Base-by-base conservation (phyloP, 2,888 invertebrate genomes). In the Chalcosyrphus nemorum region DNA sequence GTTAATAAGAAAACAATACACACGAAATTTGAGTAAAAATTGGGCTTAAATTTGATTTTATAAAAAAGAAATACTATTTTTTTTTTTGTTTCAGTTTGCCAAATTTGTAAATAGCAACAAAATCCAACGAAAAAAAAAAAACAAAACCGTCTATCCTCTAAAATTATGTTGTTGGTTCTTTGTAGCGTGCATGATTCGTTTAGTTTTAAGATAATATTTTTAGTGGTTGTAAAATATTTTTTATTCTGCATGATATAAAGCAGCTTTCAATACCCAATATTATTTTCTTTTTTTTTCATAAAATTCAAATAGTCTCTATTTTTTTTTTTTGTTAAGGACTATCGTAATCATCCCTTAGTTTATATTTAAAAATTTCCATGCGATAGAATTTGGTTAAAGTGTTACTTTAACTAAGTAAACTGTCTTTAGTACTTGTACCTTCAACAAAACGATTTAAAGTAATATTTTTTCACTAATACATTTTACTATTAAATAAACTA, bases 1-100 rank as follows among this genome's bases (percentile, higher is more conserved):
- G 61, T 72, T 61, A 70, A 74, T 54, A 45, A 66, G 38, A 66
- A 56, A 52, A 43, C 56, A 59, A 45, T 77, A 82, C 71, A 82
- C 59, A 72, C 50, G 52, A 84, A 19, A 84, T 71, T 75, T 85
- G 66, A 85, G 71, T 76, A 81, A 85, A 85, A 85, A 85, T 85
- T 85, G 85, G 85, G 85, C 85, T 85, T 80, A 85, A 57, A 85
- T 85, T 85, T 75, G 81, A 86, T 86, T 84, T 86, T 70, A 82
- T 75, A 57, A 13, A 70, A 47, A 57, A 78, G 35, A 43, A 57
- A 57, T 32, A 72, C 59, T 59, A 3, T n/a, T n/a, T n/a, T n/a
- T n/a, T 70, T 32, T 76, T 27, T 38, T 47, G 43, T 66, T 72
- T 74, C 61, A 57, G 56, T 71, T 63, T 57, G 54, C 35, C 59